Evolutionary conservation across 2,888 invertebrate species (phyloP).

Genomic region (Drosophila pseudotakahashii): DNA sequence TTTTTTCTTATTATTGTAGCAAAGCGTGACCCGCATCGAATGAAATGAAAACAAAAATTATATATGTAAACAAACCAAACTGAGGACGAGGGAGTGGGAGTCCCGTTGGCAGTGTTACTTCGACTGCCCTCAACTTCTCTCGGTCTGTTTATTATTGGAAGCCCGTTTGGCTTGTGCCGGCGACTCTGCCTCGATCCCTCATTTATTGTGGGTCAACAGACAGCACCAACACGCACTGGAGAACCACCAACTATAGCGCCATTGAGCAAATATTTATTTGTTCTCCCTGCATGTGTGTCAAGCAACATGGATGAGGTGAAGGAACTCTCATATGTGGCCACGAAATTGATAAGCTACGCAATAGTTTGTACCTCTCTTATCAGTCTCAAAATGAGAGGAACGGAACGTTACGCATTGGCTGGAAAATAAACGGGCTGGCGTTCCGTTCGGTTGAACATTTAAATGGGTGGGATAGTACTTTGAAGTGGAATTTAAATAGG

Average conservation of each 20-base stretch:
- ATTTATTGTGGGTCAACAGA: constrained; percentile 53
- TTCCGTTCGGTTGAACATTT: constrained; percentile 26
- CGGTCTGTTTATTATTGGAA: constrained; percentile 66
- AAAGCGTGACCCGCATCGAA: constrained; percentile 44
- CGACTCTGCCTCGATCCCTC: constrained; percentile 36
- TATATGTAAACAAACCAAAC: constrained; percentile 23
- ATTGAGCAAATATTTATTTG: constrained; percentile 53
- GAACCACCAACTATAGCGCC: constrained; percentile 29
- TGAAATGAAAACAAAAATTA: constrained; percentile 43
- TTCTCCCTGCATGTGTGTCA: constrained; percentile 42
- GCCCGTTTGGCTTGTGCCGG: constrained; percentile 67
- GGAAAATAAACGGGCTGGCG: constrained; percentile 16
- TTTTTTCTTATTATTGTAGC: constrained; percentile 15
- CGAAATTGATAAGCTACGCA: constrained; percentile 64
- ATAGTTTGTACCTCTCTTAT: constrained; percentile 55
- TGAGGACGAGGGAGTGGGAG: constrained; percentile 14
- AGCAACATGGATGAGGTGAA: constrained; percentile 61
- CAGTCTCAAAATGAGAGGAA: constrained; percentile 36
- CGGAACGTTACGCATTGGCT: constrained; percentile 6
- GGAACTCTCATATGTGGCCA: constrained; percentile 60
- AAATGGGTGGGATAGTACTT: constrained; percentile 28
- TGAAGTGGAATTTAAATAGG: not conserved
- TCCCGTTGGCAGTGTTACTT: too few species aligned
- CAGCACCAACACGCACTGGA: constrained; percentile 19
- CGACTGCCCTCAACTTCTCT: constrained; percentile 16